Percentiles rank a stretch among this genome's conserved stretches.
Conservation (phyloP, 2,888 invertebrate genomes). For the Dermolepida albohirtum region DNA sequence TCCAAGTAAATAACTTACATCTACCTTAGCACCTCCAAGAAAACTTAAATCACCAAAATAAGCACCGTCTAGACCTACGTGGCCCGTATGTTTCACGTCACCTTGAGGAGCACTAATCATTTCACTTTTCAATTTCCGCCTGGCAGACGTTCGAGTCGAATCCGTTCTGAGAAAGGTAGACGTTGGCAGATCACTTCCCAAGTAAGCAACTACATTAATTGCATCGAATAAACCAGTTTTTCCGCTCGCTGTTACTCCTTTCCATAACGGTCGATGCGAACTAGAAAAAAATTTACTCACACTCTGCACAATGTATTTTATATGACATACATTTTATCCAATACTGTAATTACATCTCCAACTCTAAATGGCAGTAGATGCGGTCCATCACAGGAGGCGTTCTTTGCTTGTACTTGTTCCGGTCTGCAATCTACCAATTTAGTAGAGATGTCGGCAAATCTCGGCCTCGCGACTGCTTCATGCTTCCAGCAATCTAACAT, state of each 20-base stretch:
- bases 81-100: constrained; percentile 94
- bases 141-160: constrained; percentile 67
- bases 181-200: constrained; percentile 80
- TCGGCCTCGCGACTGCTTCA: constrained; percentile 88
- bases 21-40: constrained; percentile 70
- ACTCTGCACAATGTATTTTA: background rate
- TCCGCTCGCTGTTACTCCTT: constrained; percentile 88
- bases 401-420: constrained; percentile 90
- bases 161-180: constrained; percentile 68
- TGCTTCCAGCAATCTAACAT: constrained; percentile 99
- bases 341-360: constrained; percentile 92
- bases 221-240: constrained; percentile 96
- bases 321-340: constrained; percentile 79
- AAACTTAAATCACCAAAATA: constrained; percentile 94
- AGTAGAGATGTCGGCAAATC: constrained; percentile 86
- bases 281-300: constrained; percentile 52
- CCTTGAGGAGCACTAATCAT: constrained; percentile 98
- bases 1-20: constrained; percentile 54
- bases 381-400: constrained; percentile 65
- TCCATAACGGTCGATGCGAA: constrained; percentile 82
- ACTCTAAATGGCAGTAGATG: constrained; percentile 84
- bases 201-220: constrained; percentile 86
- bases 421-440: constrained; percentile 88
- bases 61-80: constrained; percentile 96
- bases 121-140: constrained; percentile 81